Evolutionary conservation across 92 coral and sea anemone species (phyloP).

Genomic region (Anthopleura xanthogrammica): DNA sequence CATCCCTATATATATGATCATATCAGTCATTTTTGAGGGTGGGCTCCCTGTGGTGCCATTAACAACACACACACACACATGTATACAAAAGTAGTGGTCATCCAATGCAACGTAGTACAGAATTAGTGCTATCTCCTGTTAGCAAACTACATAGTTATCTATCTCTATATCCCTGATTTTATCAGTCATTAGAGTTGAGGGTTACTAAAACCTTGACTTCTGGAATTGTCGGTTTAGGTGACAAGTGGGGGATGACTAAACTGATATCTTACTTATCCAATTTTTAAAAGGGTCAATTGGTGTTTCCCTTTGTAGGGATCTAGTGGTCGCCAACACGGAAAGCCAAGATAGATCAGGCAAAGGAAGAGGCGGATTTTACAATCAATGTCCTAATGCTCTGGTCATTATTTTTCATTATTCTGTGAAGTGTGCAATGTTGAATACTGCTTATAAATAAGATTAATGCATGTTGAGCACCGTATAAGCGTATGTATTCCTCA

Average conservation of each 20-base stretch:
- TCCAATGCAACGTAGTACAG: too few species aligned
- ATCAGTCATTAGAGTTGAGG: background rate
- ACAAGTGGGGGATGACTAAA: conserved; percentile 1
- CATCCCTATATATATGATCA: too few species aligned
- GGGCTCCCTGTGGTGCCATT: too few species aligned
- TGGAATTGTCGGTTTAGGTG: background rate
- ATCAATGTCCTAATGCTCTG: background rate
- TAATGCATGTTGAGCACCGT: too few species aligned
- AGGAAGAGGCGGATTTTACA: background rate
- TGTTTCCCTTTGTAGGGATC: background rate
- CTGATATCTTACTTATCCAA: background rate
- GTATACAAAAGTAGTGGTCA: too few species aligned
- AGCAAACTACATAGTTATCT: background rate
- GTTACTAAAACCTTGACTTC: background rate
- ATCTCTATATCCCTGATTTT: background rate
- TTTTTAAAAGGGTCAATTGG: conserved; percentile 4
- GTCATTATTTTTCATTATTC: too few species aligned
- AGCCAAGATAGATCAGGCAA: background rate
- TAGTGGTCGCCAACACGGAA: background rate
- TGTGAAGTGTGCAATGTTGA: too few species aligned
- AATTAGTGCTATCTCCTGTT: background rate
- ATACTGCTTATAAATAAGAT: too few species aligned
- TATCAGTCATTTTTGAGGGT: too few species aligned
- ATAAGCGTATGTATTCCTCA: too few species aligned
- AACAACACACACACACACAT: too few species aligned